These are phyloP conservation scores for Cebus imitator DNA, from an alignment of 2,113 vertebrate genomes.

Conservation along the genomic window DNA sequence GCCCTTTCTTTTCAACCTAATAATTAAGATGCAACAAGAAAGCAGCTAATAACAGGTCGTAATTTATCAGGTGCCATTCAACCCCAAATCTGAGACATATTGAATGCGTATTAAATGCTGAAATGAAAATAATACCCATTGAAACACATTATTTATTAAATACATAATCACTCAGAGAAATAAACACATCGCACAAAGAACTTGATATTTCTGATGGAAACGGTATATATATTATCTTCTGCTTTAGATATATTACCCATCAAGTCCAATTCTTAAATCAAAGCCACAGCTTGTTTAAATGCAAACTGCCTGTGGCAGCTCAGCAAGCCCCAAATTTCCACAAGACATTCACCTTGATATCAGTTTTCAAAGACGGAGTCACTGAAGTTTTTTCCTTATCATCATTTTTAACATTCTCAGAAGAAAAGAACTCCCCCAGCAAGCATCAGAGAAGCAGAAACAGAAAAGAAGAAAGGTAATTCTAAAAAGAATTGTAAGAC, in stretches of 20 bases:
- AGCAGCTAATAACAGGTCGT: slow-evolving; percentile 67
- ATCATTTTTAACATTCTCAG: slow-evolving; percentile 30
- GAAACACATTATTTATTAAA: slow-evolving; percentile 80
- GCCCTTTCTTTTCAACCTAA: slow-evolving; percentile 76
- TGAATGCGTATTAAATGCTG: slow-evolving; percentile 63
- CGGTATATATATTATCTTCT: background rate
- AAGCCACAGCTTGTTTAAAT: slow-evolving; percentile 65
- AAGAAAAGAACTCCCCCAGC: slow-evolving; percentile 29
- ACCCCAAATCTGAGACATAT: slow-evolving; percentile 64
- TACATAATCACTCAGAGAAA: slow-evolving; percentile 69
- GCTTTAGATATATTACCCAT: slow-evolving; percentile 53
- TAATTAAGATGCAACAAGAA: slow-evolving; percentile 78
- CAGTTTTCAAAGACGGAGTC: slow-evolving; percentile 43
- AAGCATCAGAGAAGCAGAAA: background rate
- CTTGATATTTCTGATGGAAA: slow-evolving; percentile 65
- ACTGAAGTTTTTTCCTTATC: slow-evolving; percentile 3
- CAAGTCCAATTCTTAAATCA: slow-evolving; percentile 62
- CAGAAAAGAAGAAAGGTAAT: background rate
- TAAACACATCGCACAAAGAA: slow-evolving; percentile 66
- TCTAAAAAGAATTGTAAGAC: background rate
- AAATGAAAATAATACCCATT: slow-evolving; percentile 69
- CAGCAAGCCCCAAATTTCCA: slow-evolving; percentile 33
- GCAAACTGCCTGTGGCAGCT: slow-evolving; percentile 44
- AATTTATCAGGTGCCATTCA: slow-evolving; percentile 78
- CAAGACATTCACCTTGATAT: slow-evolving; percentile 53